Evolutionary conservation across 1,140 invertebrate genomes (phyloP), one percentile per base, ranked within the genome.

Genomic region (Cephus cinctus): DNA sequence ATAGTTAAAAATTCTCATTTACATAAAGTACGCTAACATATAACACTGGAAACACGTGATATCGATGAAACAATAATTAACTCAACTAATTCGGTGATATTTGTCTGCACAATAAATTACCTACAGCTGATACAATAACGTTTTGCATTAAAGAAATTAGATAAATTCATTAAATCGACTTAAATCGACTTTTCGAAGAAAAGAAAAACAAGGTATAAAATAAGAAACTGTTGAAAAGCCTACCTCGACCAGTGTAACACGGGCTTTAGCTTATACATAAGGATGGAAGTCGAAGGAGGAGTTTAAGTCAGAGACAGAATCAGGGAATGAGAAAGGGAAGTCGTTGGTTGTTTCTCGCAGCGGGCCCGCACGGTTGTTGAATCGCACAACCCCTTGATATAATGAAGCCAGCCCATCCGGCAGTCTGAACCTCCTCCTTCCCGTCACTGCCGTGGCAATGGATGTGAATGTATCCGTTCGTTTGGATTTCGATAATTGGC

Each of bases 401-500:
- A 50, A 50, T 36, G 47, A 50, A 43, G 25, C 47, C 36, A 23
- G 20, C 30, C n/a, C n/a, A n/a, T n/a, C n/a, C n/a, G n/a, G n/a
- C n/a, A n/a, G n/a, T n/a, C n/a, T n/a, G n/a, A n/a, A n/a, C n/a
- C n/a, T n/a, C n/a, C 14, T 16, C 9, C 43, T 19, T 23, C 31
- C 20, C 19, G 30, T 54, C 43, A 39, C 43, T 39, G 35, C 38
- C 27, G 21, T 8, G 16, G 22, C 4, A 27, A 34, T 30, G 35
- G 38, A 47, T 42, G 51, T 47, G 42, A 50, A 45, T 48, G 49
- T 44, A 65, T 56, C 49, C 54, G 56, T 57, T 54, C 61, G 56
- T 63, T 66, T 64, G 65, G 66, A 65, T 73, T 66, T 69, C 61
- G 59, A 76, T 76, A 76, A 76, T 76, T 73, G 71, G 69, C 63